Evolutionary conservation across 2,888 invertebrate species (phyloP), one percentile per base, ranked within the genome.

Genomic region (Tipula vernalis): DNA sequence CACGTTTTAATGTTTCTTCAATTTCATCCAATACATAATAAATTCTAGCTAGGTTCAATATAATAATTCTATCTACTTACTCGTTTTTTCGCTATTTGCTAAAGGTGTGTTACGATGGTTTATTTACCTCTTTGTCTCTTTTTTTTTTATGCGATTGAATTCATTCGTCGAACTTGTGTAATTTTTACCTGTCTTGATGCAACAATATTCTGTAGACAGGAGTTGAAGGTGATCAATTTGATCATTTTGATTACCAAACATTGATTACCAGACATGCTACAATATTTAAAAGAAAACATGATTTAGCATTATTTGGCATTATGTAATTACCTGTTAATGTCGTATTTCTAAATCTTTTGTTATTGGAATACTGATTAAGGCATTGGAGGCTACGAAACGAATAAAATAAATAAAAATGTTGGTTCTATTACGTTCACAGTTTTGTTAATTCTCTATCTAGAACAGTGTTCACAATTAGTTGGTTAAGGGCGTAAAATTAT

Each of bases 71-170:
- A 71, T 71, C 71, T 28, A 71, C 10, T 71, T 12, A 28, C 28
- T 28, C 3, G 10, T 71, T 71, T 71, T 71, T 71, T 71, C 10
- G 71, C 71, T 71, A 71, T 71, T 71, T 71, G 71, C 71, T 71
- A 71, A 71, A 71, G 71, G 71, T 71, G 71, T 71, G 71, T 71
- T 28, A 28, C 18, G 71, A 71, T 10, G 71, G 71, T 71, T 71
- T 71, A 71, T 71, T 71, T 71, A 71, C 71, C 71, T 71, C 71
- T 71, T 71, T 71, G 71, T 71, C 71, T 71, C 71, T 71, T 71
- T 8, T n/a, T n/a, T 18, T 57, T 71, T 71, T 71, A 71, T 71
- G 71, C 71, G 28, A 71, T 51, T 51, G 51, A 51, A 3, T 71
- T 71, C 28, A 71, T 28, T 28, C 71, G 71, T 71, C 71, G 28